Conservation (phyloP, 2,797 vertebrate species). For the Rhodeus uyekii region DNA sequence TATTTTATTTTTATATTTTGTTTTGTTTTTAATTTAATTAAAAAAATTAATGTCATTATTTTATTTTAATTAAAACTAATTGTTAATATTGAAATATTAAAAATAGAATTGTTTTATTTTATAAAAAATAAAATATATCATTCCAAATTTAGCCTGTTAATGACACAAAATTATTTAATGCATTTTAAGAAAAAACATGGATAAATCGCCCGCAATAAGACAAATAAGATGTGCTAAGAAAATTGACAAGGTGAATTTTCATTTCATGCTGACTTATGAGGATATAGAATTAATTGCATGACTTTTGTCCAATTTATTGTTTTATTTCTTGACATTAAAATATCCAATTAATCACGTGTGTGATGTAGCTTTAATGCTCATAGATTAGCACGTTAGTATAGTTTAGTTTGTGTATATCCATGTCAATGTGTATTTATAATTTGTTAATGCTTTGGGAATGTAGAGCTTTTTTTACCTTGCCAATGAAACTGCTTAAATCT, state of each 20-base stretch:
- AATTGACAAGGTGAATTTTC: neutral
- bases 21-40: too few relatives aligned
- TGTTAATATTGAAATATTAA: too few relatives aligned
- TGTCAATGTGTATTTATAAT: neutral
- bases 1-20: neutral
- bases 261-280: neutral
- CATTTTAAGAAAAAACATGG: neutral
- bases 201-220: neutral
- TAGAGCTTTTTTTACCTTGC: neutral
- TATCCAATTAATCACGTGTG: neutral
- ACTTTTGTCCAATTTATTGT: neutral
- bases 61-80: too few relatives aligned
- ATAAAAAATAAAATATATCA: too few relatives aligned
- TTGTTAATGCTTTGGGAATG: neutral
- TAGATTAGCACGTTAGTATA: neutral
- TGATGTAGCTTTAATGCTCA: neutral
- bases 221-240: neutral
- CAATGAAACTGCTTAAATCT: slow-evolving; percentile 11
- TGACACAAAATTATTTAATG: too few relatives aligned
- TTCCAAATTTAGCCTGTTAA: too few relatives aligned
- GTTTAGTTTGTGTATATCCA: neutral
- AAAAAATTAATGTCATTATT: too few relatives aligned
- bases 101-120: too few relatives aligned
- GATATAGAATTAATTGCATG: neutral
- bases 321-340: neutral